A percentile compares a stretch with the other conserved stretches of the same genome.
phyloP scores from a whole-genome alignment of 2,113 vertebrate species.

The Heliornis fulica region DNA sequence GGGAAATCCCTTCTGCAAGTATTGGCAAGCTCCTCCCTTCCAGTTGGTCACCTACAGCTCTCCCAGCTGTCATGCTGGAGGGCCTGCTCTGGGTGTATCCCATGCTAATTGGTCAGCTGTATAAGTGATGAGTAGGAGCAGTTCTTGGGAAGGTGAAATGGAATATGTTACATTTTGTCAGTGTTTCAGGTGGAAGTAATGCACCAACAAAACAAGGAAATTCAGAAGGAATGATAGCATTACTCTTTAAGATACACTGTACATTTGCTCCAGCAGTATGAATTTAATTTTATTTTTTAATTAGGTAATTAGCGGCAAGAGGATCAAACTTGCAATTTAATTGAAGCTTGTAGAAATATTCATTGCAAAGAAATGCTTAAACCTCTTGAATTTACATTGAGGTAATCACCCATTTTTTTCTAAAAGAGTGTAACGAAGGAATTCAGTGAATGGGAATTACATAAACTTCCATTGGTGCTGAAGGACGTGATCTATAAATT shows the following conservation, averaged over 20 bases:
- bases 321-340: not conserved
- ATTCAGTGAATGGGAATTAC: constrained; percentile 42
- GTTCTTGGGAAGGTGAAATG: not conserved
- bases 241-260: not conserved
- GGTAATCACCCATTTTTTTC: constrained; percentile 31
- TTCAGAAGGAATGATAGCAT: not conserved
- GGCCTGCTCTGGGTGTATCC: not conserved
- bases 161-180: not conserved
- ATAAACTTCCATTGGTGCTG: constrained; percentile 43
- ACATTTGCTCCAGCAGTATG: not conserved
- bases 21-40: not conserved
- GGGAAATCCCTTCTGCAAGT: not conserved
- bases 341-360: not conserved
- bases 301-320: not conserved
- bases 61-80: not conserved
- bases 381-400: constrained; percentile 13
- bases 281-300: not conserved
- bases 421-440: constrained; percentile 18
- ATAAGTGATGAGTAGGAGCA: not conserved
- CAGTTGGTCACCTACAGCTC: not conserved
- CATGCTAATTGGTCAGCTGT: rapidly evolving
- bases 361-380: not conserved
- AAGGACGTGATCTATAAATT: constrained; percentile 68
- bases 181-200: not conserved
- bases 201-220: not conserved